These are phyloP conservation scores for Chironomus tepperi DNA, from an alignment of 1,140 invertebrate genomes.

Conservation along the genomic window DNA sequence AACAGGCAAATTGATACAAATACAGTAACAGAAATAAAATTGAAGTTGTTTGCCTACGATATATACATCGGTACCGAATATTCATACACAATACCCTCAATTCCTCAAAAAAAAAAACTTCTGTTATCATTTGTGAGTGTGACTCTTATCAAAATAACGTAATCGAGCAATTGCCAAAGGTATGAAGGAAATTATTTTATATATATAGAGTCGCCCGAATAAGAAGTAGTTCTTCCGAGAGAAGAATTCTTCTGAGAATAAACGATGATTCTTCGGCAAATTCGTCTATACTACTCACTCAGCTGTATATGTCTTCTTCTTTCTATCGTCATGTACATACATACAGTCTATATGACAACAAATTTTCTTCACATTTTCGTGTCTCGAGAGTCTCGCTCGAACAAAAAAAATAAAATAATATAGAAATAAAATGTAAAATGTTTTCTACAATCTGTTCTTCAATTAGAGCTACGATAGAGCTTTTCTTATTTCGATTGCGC, in stretches of 20 bases:
- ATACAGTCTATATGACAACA: not conserved
- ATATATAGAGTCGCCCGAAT: not conserved
- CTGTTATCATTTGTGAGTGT: not conserved
- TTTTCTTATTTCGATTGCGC: constrained; percentile 10
- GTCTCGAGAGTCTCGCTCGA: not conserved
- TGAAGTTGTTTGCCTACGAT: too few species aligned
- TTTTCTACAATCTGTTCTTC: constrained; percentile 10
- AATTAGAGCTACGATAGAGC: constrained; percentile 7
- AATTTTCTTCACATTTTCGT: constrained; percentile 11
- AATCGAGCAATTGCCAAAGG: not conserved
- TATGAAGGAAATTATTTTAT: not conserved
- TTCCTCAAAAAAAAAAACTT: not conserved
- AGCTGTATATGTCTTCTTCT: too few species aligned
- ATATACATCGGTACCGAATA: too few species aligned
- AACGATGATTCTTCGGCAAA: constrained; percentile 6
- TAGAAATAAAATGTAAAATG: not conserved
- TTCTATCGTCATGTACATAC: not conserved
- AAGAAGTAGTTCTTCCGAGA: not conserved
- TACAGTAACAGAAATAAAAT: too few species aligned
- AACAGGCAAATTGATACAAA: too few species aligned
- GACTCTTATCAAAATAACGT: not conserved
- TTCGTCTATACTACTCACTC: not conserved
- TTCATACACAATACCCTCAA: too few species aligned
- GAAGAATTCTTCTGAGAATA: constrained; percentile 13
- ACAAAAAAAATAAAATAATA: too few species aligned